A percentile compares a stretch with the other conserved stretches of the same genome.
Evolutionary conservation across 2,888 invertebrate genomes (phyloP).

Genomic region (Morpho achilles): DNA sequence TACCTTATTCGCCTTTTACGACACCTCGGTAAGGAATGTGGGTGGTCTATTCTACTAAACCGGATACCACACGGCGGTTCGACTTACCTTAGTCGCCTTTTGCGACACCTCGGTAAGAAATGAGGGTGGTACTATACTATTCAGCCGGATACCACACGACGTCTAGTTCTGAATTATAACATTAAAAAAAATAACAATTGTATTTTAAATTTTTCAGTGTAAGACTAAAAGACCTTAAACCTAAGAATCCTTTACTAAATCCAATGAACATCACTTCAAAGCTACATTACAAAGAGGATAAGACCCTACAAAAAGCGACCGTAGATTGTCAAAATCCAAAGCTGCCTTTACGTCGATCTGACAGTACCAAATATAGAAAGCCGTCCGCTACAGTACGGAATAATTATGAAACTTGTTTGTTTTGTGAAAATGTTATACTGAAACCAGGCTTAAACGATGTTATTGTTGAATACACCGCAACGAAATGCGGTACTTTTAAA

Average conservation of each 20-base stretch:
- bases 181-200: no score
- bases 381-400: conserved; percentile 82
- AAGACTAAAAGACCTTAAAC: conserved; percentile 81
- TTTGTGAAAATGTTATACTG: conserved; percentile 65
- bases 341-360: conserved; percentile 82
- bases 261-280: conserved; percentile 83
- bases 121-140: no score
- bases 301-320: conserved; percentile 85
- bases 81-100: no score
- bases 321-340: conserved; percentile 85
- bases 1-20: no score
- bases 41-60: no score
- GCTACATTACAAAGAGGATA: conserved; percentile 90
- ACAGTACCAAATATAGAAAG: conserved; percentile 85
- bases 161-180: no score
- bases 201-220: conserved; percentile 51
- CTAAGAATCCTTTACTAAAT: conserved; percentile 78
- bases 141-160: no score
- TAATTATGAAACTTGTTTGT: conserved; percentile 82
- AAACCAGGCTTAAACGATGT: conserved; percentile 84
- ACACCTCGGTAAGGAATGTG: no score
- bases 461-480: conserved; percentile 79
- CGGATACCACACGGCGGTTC: no score
- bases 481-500: conserved; percentile 84
- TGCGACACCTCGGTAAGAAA: no score